These are phyloP conservation scores for Anarhynchus alexandrinus DNA, from an alignment of 2,113 vertebrate species.

Conservation along the genomic window DNA sequence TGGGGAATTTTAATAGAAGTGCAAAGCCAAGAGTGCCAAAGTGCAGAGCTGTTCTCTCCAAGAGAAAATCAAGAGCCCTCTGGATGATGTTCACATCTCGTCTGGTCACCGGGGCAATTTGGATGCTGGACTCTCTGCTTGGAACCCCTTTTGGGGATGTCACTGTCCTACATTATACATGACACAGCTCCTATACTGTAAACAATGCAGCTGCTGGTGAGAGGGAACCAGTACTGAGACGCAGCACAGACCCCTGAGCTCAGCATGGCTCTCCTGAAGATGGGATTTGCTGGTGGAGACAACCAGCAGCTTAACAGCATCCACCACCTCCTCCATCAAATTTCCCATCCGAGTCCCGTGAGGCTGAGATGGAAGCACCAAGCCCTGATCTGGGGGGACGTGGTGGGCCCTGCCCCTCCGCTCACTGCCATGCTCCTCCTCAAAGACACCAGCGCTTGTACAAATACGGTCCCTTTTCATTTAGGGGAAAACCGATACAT, in stretches of 20 bases:
- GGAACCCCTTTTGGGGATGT: not conserved
- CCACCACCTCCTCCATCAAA: not conserved
- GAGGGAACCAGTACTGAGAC: not conserved
- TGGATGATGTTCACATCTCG: not conserved
- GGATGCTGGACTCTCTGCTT: not conserved
- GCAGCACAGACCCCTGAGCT: not conserved
- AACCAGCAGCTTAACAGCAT: not conserved
- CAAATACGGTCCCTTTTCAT: accelerated
- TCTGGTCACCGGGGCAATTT: not conserved
- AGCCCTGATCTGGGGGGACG: accelerated
- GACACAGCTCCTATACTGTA: not conserved
- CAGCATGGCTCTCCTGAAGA: not conserved
- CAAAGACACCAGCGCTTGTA: not conserved
- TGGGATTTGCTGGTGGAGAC: not conserved
- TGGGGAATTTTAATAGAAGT: not conserved
- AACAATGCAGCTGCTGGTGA: not conserved
- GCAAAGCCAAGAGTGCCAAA: not conserved
- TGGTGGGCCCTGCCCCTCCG: not conserved
- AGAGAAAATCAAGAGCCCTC: not conserved
- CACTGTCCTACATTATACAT: not conserved
- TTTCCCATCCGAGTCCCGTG: accelerated
- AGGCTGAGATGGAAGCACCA: not conserved
- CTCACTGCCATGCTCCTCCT: not conserved
- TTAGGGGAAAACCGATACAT: accelerated
- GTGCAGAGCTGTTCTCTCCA: not conserved